Base-by-base conservation (phyloP, 2,888 invertebrate species). In the Tanaodytes sp. region DNA sequence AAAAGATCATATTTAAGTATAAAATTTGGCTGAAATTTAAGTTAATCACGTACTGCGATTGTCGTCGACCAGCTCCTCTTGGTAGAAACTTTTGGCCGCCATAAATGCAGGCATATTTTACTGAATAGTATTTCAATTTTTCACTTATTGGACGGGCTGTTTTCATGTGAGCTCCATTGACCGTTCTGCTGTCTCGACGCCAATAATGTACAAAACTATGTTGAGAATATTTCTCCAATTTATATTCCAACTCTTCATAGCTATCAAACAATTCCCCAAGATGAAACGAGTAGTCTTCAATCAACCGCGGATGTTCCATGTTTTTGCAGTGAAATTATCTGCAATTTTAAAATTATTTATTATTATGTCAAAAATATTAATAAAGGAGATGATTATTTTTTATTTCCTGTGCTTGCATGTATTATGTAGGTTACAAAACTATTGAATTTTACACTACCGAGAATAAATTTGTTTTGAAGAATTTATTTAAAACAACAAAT, bases 101-200 rank as follows among this genome's bases (percentile, higher is more conserved):
- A 64, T 85, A 86, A 43, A 86, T 85, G 64, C 86, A 86, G 0
- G 86, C 85, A 69, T 85, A 86, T 52, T 85, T 84, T 0, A 86
- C 83, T 1, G 85, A 85, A 71, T 86, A 86, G 76, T 86, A 86
- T 68, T 84, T 85, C 8, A 86, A 75, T 48, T 78, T 74, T 36
- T 82, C 78, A 40, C 84, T 83, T 30, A 86, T 84, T 2, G 84
- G 85, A 15, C 86, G 78, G 4, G 85, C 80, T 6, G 86, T 85
- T 77, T 86, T 86, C 80, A 85, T 85, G 71, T 83, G 84, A 15
- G 86, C 86, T 12, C 84, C 84, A 23, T 81, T 82, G n/a, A 86
- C 86, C 1, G 86, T 85, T 71, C 86, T 79, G 62, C 85, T 86
- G 69, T 86, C 86, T 51, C 86, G 77, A 31, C 84, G 76, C 86